A percentile compares a stretch with the other conserved stretches of the same genome.
Evolutionary conservation across 2,797 vertebrate species (phyloP).

Genomic region (Acanthornis magna): DNA sequence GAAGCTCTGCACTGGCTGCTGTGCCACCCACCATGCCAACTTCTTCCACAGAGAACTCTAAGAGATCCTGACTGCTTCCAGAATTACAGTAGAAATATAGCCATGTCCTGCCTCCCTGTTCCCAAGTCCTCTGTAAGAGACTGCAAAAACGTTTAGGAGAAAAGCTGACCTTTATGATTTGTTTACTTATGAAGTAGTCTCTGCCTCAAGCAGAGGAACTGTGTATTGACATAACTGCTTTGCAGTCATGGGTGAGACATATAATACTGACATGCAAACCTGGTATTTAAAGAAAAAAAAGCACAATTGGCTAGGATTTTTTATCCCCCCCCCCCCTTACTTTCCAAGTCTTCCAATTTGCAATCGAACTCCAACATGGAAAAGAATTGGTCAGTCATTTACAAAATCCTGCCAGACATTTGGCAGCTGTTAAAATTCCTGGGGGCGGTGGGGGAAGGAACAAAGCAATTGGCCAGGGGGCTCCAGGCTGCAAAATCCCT

Average conservation of each 20-base stretch:
- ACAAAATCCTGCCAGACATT: slow-evolving; percentile 65
- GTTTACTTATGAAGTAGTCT: background rate
- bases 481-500: slow-evolving; percentile 38
- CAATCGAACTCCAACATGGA: slow-evolving; percentile 37
- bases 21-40: fast-evolving
- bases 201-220: background rate
- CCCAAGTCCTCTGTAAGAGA: background rate
- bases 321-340: background rate
- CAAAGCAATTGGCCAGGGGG: slow-evolving; percentile 31
- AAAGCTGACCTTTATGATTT: background rate
- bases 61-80: background rate
- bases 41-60: background rate
- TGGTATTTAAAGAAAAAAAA: background rate
- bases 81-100: background rate
- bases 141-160: background rate
- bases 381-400: slow-evolving; percentile 45
- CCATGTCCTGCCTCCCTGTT: background rate
- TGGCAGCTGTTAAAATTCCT: slow-evolving; percentile 72
- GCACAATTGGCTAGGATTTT: background rate
- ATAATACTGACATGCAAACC: background rate
- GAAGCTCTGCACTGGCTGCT: background rate
- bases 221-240: slow-evolving; percentile 1
- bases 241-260: background rate
- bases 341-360: slow-evolving; percentile 6
- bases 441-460: background rate